Conservation (phyloP, 1,140 invertebrate species). For the Maniola jurtina region DNA sequence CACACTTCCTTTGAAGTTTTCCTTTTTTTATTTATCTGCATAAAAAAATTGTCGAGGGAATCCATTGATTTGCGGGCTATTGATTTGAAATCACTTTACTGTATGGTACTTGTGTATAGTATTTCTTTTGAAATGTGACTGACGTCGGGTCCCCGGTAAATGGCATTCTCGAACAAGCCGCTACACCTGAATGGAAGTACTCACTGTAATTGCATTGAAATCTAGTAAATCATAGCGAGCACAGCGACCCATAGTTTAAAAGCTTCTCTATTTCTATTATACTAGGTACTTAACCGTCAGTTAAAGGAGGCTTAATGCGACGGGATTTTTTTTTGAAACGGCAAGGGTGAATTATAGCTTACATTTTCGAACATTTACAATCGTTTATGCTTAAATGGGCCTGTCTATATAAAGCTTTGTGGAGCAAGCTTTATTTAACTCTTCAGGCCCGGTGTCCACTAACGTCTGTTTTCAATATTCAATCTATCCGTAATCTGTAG, state of each 20-base stretch:
- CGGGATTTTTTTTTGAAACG: conserved; percentile 8
- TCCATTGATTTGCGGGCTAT: conserved; percentile 31
- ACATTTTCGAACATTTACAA: conserved; percentile 9
- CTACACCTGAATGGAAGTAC: conserved; percentile 34
- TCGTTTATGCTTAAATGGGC: neutral
- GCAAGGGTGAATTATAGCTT: conserved; percentile 1
- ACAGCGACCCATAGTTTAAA: conserved; percentile 10
- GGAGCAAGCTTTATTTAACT: neutral
- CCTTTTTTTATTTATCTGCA: conserved; percentile 30
- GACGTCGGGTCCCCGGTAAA: conserved; percentile 29
- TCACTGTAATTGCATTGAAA: conserved; percentile 34
- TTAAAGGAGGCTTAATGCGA: conserved; percentile 11
- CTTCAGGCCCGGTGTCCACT: too few species aligned
- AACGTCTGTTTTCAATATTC: too few species aligned
- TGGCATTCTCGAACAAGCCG: conserved; percentile 28
- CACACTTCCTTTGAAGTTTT: conserved; percentile 36
- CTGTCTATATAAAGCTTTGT: neutral
- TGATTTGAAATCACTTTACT: conserved; percentile 35
- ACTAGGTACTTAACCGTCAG: conserved; percentile 20
- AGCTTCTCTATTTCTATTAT: conserved; percentile 17
- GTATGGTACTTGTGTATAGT: conserved; percentile 29
- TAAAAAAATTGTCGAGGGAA: conserved; percentile 31
- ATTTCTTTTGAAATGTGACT: conserved; percentile 32
- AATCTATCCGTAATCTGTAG: too few species aligned
- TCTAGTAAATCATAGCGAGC: conserved; percentile 33